A percentile compares a stretch with the other conserved stretches of the same genome.
Evolutionary conservation across 2,113 vertebrate species (phyloP).

Genomic region (Pterophyllum scalare): DNA sequence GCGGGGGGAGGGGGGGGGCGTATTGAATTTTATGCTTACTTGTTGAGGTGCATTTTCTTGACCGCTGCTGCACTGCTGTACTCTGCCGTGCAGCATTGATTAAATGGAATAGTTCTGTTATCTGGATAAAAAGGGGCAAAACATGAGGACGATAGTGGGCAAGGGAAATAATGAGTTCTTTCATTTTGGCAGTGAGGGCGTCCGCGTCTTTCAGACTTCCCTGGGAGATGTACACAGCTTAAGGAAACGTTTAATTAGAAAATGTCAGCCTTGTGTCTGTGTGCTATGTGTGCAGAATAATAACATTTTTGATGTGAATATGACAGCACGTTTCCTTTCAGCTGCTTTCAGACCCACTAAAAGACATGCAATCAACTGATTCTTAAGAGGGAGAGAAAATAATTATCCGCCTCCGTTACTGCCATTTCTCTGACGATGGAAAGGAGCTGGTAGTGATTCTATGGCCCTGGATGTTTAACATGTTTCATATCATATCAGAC

Average conservation of each 20-base stretch:
- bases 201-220: constrained; percentile 67
- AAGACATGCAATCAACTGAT: constrained; percentile 68
- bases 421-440: constrained; percentile 28
- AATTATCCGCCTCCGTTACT: constrained; percentile 59
- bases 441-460: constrained; percentile 40
- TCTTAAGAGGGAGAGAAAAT: constrained; percentile 66
- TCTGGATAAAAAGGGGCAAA: constrained; percentile 68
- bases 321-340: constrained; percentile 60
- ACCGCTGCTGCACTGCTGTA: constrained; percentile 45
- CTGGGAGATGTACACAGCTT: constrained; percentile 75
- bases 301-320: constrained; percentile 62
- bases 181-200: constrained; percentile 73
- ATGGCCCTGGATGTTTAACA: constrained; percentile 18
- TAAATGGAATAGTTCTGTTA: constrained; percentile 75
- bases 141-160: constrained; percentile 62
- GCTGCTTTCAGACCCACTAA: constrained; percentile 43
- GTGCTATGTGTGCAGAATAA: constrained; percentile 63
- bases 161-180: constrained; percentile 78
- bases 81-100: constrained; percentile 61
- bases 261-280: constrained; percentile 72
- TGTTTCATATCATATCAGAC: background rate
- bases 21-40: constrained; percentile 70
- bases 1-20: background rate
- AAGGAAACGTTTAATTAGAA: constrained; percentile 81
- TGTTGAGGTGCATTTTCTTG: constrained; percentile 70